Conservation (phyloP, 64 coral and sea anemone species). For the Montipora foliosa region DNA sequence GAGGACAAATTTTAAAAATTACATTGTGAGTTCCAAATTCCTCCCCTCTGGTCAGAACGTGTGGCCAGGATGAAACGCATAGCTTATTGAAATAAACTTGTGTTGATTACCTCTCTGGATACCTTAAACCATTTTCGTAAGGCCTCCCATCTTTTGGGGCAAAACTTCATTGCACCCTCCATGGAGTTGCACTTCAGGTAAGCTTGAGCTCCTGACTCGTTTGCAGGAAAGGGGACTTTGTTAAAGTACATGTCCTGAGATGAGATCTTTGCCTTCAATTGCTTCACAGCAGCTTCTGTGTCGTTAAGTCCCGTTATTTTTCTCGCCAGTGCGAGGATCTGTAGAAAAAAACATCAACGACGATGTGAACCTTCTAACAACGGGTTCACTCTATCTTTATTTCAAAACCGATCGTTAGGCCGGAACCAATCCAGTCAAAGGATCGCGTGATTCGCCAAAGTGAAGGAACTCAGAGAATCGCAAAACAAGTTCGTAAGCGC, state of each 20-base stretch:
- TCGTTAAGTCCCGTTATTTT: slow-evolving; percentile 47
- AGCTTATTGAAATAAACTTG: neutral
- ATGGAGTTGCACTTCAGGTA: slow-evolving; percentile 23
- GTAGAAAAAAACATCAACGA: no score
- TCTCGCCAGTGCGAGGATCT: slow-evolving; percentile 44
- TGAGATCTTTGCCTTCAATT: slow-evolving; percentile 34
- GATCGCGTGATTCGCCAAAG: no score
- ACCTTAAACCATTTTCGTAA: slow-evolving; percentile 68
- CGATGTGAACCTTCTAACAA: no score
- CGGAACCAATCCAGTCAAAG: no score
- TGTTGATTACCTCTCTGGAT: slow-evolving; percentile 48
- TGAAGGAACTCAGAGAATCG: no score
- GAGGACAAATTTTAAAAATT: no score
- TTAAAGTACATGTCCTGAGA: slow-evolving; percentile 76
- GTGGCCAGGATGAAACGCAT: no score
- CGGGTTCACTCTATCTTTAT: no score
- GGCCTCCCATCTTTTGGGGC: slow-evolving; percentile 66
- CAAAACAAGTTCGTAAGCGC: no score
- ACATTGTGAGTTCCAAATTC: no score
- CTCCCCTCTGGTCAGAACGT: no score
- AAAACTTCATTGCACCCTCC: slow-evolving; percentile 45
- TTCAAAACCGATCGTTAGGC: no score
- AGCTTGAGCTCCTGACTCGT: slow-evolving; percentile 12
- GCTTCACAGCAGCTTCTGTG: slow-evolving; percentile 19
- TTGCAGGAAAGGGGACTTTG: slow-evolving; percentile 48